These are phyloP conservation scores for Neodiprion lecontei DNA, from an alignment of 1,140 invertebrate species.

Conservation along the genomic window DNA sequence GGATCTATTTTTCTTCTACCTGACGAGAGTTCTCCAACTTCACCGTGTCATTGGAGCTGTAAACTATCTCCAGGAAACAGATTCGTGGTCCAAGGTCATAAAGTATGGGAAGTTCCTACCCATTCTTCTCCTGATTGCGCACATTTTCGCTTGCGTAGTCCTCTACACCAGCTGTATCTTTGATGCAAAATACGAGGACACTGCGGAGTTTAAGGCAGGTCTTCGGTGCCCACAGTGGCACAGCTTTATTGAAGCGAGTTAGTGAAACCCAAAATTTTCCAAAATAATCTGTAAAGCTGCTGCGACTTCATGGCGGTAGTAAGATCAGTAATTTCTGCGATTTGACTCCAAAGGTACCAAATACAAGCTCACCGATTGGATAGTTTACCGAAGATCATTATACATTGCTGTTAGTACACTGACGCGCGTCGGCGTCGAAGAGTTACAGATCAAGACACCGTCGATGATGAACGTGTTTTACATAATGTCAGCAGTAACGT, in stretches of 20 bases:
- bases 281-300: too few species aligned
- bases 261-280: not conserved
- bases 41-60: not conserved
- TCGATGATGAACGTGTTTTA: constrained; percentile 1
- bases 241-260: not conserved
- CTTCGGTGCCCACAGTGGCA: not conserved
- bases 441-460: not conserved
- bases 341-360: not conserved
- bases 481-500: not conserved
- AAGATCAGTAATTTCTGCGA: not conserved
- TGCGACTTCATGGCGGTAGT: not conserved
- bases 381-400: not conserved
- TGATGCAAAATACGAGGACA: not conserved
- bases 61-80: not conserved
- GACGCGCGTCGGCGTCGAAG: not conserved
- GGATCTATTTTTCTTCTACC: constrained; percentile 53
- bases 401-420: not conserved
- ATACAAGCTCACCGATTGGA: not conserved
- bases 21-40: constrained; percentile 45
- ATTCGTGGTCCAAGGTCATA: not conserved
- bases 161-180: constrained; percentile 2
- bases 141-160: not conserved
- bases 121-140: not conserved
- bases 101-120: not conserved
- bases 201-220: not conserved